Evolutionary conservation across 2,888 invertebrate species (phyloP).

Genomic region (Zele albiditarsus): DNA sequence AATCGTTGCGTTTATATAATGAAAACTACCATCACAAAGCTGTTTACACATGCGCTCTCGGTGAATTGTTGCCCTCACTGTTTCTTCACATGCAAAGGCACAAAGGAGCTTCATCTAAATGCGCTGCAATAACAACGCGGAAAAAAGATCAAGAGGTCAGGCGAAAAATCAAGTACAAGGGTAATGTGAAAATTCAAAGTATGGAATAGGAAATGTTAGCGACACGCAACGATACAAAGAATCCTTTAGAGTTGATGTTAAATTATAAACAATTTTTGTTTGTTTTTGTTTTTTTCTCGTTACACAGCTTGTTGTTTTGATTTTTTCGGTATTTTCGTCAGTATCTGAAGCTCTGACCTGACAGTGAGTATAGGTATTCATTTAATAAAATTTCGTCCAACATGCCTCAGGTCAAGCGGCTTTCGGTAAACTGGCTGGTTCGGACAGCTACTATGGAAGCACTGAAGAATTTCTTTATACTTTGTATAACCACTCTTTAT

Average conservation of each 20-base stretch:
- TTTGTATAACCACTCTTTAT: slow-evolving; percentile 40
- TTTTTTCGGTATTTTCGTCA: slow-evolving; percentile 23
- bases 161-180: background rate
- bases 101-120: background rate
- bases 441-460: slow-evolving; percentile 43
- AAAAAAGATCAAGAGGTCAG: background rate
- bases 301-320: background rate
- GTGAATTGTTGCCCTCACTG: background rate
- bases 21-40: slow-evolving; percentile 35
- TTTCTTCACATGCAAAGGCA: background rate
- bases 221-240: background rate
- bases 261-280: background rate
- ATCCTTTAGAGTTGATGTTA: background rate
- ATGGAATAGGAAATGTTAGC: background rate
- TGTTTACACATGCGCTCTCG: slow-evolving; percentile 32
- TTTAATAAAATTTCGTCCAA: slow-evolving; percentile 43
- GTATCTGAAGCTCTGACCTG: background rate
- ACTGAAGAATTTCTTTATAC: slow-evolving; percentile 51
- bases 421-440: slow-evolving; percentile 32
- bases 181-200: background rate
- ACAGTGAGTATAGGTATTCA: slow-evolving; percentile 37
- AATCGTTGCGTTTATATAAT: slow-evolving; percentile 29
- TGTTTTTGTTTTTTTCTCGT: too few species aligned
- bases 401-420: slow-evolving; percentile 37
- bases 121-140: background rate